Conservation (phyloP, 1,140 invertebrate species). For the Drosophila willistoni region DNA sequence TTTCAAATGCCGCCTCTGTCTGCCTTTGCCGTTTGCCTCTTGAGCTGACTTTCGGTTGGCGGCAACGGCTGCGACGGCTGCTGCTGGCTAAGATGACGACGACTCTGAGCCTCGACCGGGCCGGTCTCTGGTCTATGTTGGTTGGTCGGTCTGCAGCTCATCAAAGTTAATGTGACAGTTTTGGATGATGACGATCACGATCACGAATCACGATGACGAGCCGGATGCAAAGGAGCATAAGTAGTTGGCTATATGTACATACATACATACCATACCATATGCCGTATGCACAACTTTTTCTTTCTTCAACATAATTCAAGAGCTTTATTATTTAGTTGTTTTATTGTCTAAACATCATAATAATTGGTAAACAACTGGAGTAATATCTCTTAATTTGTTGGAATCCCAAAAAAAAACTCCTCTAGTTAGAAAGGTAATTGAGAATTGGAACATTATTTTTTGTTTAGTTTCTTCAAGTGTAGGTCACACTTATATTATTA, state of each 20-base stretch:
- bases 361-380: too few relatives aligned
- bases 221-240: constrained; percentile 44
- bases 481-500: too few relatives aligned
- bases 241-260: not conserved
- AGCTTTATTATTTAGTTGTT: not conserved
- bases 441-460: too few relatives aligned
- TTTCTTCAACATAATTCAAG: not conserved
- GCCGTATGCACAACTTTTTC: not conserved
- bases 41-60: constrained; percentile 65
- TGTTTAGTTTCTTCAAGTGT: too few relatives aligned
- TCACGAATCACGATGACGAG: constrained; percentile 29
- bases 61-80: not conserved
- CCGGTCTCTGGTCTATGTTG: constrained; percentile 24
- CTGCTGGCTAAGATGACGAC: not conserved
- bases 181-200: constrained; percentile 42
- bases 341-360: too few relatives aligned
- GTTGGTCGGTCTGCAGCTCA: constrained; percentile 56
- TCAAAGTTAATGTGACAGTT: constrained; percentile 77
- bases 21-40: constrained; percentile 20
- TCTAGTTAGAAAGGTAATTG: too few relatives aligned
- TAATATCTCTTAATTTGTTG: too few relatives aligned
- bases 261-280: not conserved
- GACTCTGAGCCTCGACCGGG: constrained; percentile 19
- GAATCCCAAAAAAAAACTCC: too few relatives aligned
- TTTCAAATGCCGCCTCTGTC: constrained; percentile 46